A percentile compares a stretch with the other conserved stretches of the same genome.
Evolutionary conservation across 2,797 vertebrate genomes (phyloP).

Genomic region (Kryptopterus vitreolus): DNA sequence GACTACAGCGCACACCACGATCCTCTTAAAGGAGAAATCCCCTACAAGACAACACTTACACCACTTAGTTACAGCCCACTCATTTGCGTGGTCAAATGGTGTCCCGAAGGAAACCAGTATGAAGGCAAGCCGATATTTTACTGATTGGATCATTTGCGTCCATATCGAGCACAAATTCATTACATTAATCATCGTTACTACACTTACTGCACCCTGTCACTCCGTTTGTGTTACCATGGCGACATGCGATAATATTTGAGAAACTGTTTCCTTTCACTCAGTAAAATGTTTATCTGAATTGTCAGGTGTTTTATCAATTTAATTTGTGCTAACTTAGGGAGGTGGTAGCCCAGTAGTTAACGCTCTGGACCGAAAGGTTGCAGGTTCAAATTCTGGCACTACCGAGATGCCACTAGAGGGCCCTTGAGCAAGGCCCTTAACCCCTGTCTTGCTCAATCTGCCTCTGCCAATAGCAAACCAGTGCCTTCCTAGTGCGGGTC

Average conservation of each 20-base stretch:
- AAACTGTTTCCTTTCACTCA: background rate
- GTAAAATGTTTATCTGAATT: background rate
- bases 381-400: no score
- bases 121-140: background rate
- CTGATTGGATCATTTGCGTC: background rate
- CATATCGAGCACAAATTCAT: background rate
- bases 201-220: background rate
- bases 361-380: no score
- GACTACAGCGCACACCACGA: background rate
- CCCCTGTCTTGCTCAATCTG: no score
- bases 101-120: no score
- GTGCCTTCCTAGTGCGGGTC: no score
- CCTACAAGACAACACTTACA: background rate
- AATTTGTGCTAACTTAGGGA: no score
- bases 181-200: background rate
- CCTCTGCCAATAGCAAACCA: no score
- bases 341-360: no score
- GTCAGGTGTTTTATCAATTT: background rate
- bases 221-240: background rate
- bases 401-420: no score
- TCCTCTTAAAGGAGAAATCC: conserved; percentile 10
- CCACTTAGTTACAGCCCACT: background rate
- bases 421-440: no score
- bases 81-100: background rate
- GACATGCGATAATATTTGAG: background rate